Evolutionary conservation across 2,797 vertebrate genomes (phyloP).

Genomic region (Sus cebifrons): DNA sequence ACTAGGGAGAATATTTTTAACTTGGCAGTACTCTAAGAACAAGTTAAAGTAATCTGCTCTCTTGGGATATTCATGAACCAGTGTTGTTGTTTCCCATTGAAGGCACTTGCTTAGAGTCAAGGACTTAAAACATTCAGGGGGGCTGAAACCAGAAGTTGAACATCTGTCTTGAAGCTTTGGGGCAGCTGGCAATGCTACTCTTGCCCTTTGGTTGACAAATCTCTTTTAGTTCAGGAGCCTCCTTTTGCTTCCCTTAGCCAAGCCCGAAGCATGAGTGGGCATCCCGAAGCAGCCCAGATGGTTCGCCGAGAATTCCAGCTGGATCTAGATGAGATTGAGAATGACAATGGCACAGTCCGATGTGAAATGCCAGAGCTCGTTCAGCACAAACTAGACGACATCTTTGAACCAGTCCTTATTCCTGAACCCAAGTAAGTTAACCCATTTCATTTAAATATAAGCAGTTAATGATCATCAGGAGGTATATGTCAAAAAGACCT

Average conservation of each 20-base stretch:
- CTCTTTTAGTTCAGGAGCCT: slow-evolving; percentile 66
- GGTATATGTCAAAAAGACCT: neutral
- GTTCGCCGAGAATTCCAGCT: slow-evolving; percentile 98
- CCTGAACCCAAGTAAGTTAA: slow-evolving; percentile 96
- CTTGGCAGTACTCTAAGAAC: slow-evolving; percentile 28
- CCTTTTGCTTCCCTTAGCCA: slow-evolving; percentile 92
- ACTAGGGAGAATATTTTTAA: slow-evolving; percentile 40
- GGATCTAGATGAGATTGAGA: slow-evolving; percentile 98
- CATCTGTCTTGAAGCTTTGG: slow-evolving; percentile 83
- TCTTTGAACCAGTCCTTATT: slow-evolving; percentile 97
- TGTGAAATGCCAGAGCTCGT: slow-evolving; percentile 98
- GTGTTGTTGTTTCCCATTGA: neutral
- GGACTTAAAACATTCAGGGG: slow-evolving; percentile 78
- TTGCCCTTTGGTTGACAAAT: slow-evolving; percentile 48
- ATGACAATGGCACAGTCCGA: slow-evolving; percentile 94
- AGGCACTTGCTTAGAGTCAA: slow-evolving; percentile 53
- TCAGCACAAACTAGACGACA: slow-evolving; percentile 98
- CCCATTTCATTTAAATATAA: neutral
- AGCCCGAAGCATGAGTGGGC: slow-evolving; percentile 94
- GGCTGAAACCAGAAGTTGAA: slow-evolving; percentile 87
- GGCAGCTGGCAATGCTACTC: slow-evolving; percentile 70
- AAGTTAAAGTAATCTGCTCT: slow-evolving; percentile 23
- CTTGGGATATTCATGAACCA: slow-evolving; percentile 39
- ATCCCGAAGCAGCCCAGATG: slow-evolving; percentile 93
- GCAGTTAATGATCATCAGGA: neutral